Percentiles rank a stretch among this genome's conserved stretches.
These are phyloP conservation scores for Nemoura dubitans DNA, from an alignment of 2,888 invertebrate genomes.

Conservation along the genomic window DNA sequence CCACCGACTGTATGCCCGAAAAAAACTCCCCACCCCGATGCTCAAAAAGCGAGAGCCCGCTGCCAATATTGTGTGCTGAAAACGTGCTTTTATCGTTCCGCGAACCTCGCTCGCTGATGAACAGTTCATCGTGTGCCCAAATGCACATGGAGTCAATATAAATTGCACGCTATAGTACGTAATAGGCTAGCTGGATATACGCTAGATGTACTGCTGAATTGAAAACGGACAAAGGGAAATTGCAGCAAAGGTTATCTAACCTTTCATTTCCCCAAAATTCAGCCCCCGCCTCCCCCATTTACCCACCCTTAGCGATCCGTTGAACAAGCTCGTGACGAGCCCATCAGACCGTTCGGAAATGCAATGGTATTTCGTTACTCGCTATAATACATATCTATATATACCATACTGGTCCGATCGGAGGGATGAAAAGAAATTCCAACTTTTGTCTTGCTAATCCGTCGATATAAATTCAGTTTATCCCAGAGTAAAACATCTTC, in stretches of 20 bases:
- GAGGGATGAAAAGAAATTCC: not conserved
- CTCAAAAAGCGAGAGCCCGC: not conserved
- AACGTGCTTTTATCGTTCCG: not conserved
- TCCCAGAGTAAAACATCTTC: not conserved
- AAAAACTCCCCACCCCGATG: too few relatives aligned
- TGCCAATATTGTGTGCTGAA: not conserved
- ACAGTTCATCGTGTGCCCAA: not conserved
- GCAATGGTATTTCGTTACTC: not conserved
- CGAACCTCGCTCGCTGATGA: not conserved
- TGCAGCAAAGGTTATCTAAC: slow-evolving; percentile 12
- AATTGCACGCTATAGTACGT: not conserved
- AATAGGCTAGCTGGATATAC: not conserved
- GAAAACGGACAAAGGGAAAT: slow-evolving; percentile 12
- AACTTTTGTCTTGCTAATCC: not conserved
- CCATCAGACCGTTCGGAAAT: not conserved
- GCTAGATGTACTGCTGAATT: not conserved
- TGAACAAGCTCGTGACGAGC: not conserved
- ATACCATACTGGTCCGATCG: too few relatives aligned
- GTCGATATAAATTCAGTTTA: slow-evolving; percentile 4
- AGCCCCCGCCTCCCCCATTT: not conserved
- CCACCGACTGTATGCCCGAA: too few relatives aligned
- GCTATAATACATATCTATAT: not conserved
- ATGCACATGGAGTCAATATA: not conserved
- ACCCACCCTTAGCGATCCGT: not conserved
- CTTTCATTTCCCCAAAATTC: not conserved